phyloP scores from a whole-genome alignment of 2,113 vertebrate species.

The Rhadina sibilatrix region DNA sequence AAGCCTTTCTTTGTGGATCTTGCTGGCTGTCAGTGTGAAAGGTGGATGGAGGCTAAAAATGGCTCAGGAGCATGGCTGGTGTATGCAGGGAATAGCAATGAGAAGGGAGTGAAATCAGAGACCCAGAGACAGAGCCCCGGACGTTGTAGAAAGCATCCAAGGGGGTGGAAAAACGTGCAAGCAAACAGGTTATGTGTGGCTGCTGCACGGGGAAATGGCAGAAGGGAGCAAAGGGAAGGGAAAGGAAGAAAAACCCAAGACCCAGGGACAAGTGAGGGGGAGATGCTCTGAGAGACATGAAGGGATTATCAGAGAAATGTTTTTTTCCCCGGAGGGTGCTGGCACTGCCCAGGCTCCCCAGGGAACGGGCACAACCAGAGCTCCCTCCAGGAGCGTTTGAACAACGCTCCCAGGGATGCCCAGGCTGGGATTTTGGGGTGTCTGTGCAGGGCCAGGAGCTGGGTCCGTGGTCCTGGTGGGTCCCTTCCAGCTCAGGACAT shows the following conservation, averaged over 20 bases:
- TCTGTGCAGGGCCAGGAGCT: not conserved
- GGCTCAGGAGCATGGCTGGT: not conserved
- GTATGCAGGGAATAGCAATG: not conserved
- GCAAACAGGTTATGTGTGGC: not conserved
- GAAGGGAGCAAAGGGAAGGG: not conserved
- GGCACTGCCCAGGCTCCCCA: not conserved
- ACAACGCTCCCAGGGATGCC: fast-evolving
- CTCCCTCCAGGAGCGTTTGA: not conserved
- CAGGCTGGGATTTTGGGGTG: not conserved
- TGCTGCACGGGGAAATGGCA: not conserved
- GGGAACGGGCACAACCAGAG: not conserved
- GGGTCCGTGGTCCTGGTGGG: not conserved
- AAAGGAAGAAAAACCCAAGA: not conserved
- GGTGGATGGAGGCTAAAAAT: slow-evolving; percentile 25
- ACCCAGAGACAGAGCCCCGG: not conserved
- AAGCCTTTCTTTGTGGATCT: not conserved
- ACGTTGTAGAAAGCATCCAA: not conserved
- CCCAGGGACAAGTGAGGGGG: not conserved
- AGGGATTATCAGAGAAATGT: not conserved
- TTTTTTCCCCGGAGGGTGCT: not conserved
- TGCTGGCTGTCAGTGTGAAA: not conserved
- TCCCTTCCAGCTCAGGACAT: not conserved
- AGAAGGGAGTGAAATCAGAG: not conserved
- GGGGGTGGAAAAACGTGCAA: not conserved
- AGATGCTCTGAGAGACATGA: not conserved